Base-by-base conservation (phyloP, 2,797 vertebrate genomes). In the Taenioides sp. region DNA sequence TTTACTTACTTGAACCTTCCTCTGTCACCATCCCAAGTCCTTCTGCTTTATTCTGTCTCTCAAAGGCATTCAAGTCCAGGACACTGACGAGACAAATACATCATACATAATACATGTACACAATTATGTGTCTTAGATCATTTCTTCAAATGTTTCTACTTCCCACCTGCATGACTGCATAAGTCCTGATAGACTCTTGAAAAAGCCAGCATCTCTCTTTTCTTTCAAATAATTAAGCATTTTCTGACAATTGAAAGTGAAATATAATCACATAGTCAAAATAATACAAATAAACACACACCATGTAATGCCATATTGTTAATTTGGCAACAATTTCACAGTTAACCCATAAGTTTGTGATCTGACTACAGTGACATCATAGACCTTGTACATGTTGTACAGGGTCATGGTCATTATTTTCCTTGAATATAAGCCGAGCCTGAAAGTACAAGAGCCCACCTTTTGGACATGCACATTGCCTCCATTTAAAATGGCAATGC, bases 21-120 rank as follows among this genome's bases (percentile, higher is more conserved):
- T 99, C 98, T 84, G 97, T 96, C 86, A 97, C 96, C 98, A 99
- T 99, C 76, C 98, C 98, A 77, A 99, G 95, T 87, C 98, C 97
- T 93, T 98, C 97, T 59, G 98, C 98, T 94, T 99, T 99, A 88
- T 99, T 99, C 90, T 99, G 98, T 81, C 98, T 98, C 90, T 99
- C 98, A 93, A 99, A 99, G 0, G 98, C 98, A 92, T 99, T 99
- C 94, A 99, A 92, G 90, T 99, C 98, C 93, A 99, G 94, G 89
- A 98, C 96, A 84, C 98, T 99, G 14, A 2, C 11, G 28, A 59
- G 43, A 65, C 37, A 68, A 69, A 17, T 58, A 5, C 2, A 67
- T 50, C 37, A 81, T 7, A 79, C 61, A 68, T 4, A 37, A 5
- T 10, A 37, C 34, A 37, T 37, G 7, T 10, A 37, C 34, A 17